A percentile compares a stretch with the other conserved stretches of the same genome.
Evolutionary conservation across 2,113 vertebrate species (phyloP).

Genomic region (Panthera leo): DNA sequence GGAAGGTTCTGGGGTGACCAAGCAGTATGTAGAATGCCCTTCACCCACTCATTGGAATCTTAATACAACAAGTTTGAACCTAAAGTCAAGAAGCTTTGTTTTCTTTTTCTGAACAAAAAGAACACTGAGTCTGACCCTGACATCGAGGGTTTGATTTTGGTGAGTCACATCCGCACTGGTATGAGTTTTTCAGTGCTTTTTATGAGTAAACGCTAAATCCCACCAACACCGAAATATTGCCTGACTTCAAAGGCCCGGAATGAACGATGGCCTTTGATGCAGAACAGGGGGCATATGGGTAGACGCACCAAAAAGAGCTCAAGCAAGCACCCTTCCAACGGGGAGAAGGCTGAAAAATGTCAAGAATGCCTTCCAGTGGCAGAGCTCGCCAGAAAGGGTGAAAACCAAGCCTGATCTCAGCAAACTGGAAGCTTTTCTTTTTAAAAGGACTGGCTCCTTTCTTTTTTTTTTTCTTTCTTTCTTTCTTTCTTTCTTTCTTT

Average conservation of each 20-base stretch:
- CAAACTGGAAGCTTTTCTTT: not conserved
- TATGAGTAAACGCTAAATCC: not conserved
- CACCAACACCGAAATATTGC: not conserved
- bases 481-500: not conserved
- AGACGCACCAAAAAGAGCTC: not conserved
- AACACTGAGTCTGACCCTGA: not conserved
- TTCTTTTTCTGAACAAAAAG: slow-evolving; percentile 46
- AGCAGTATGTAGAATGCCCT: not conserved
- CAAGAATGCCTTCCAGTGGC: not conserved
- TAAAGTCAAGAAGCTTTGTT: slow-evolving; percentile 28
- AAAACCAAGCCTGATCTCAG: not conserved
- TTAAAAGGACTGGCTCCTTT: not conserved
- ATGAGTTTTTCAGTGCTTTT: not conserved
- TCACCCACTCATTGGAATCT: not conserved
- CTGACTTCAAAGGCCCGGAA: not conserved
- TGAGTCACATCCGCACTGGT: not conserved
- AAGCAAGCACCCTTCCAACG: not conserved
- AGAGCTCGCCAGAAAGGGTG: not conserved
- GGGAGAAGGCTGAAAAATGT: not conserved
- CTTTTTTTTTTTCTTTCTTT: too few relatives aligned
- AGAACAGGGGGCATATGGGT: not conserved
- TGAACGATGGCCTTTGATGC: not conserved
- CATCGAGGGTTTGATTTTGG: not conserved
- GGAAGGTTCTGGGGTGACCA: not conserved
- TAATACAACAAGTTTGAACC: not conserved